Evolutionary conservation across 2,113 vertebrate species (phyloP), one percentile per base, ranked within the genome.

Genomic region (Empidonax traillii): DNA sequence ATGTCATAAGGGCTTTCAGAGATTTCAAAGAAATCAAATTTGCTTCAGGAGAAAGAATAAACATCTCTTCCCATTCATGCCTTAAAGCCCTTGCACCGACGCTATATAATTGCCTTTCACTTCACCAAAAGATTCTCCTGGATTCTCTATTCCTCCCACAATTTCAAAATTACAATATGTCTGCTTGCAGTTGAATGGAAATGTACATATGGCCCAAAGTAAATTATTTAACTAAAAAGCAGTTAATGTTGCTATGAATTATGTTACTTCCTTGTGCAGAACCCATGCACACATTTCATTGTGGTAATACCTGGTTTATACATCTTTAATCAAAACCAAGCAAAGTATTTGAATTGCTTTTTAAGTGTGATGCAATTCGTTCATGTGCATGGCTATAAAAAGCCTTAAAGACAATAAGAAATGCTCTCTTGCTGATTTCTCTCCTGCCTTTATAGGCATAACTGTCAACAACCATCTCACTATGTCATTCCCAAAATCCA

Each of bases 1-100:
- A 91, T 84, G 37, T 66, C 92, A 94, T 28, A 80, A 77, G 63
- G 79, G 52, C 93, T 94, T 95, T 94, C 83, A 96, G 68, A 95
- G 62, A 71, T 85, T 88, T 58, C 33, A 96, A 97, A 95, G 94
- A 94, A 97, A 96, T 78, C 87, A 97, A 96, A 97, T 96, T 92
- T 95, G 51, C 39, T 94, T 68, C 82, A 90, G 71, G 43, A 93
- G 94, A 97, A 96, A 90, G 91, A 97, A 95, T 94, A 96, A 96
- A 97, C 88, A 96, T 89, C 28, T 74, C 47, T 84, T 93, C 80
- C 95, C 58, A 79, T 93, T 97, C 94, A 84, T 0, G 16, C 52
- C 71, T 87, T 85, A 87, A 95, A 97, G 59, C 49, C 61, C 82
- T 95, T 62, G 22, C 81, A 51, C 58, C 19, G n/a, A 95, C 72